Percentiles rank a stretch among this genome's conserved stretches.
Conservation (phyloP, 2,888 invertebrate genomes). For the Blastobasis lacticolella region DNA sequence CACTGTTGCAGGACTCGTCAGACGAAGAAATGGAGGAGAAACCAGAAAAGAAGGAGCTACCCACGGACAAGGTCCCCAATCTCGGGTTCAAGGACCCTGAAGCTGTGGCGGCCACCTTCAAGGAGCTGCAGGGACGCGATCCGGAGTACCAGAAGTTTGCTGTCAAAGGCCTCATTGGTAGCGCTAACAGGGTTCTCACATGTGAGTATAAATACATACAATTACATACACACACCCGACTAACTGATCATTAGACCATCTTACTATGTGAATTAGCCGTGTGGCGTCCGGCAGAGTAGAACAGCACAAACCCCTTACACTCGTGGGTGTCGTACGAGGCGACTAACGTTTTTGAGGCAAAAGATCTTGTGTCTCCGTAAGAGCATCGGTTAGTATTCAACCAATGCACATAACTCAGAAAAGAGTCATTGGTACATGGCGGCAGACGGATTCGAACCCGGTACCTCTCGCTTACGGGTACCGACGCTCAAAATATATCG, state of each 20-base stretch:
- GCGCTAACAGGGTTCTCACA: constrained; percentile 81
- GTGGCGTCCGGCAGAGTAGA: no score
- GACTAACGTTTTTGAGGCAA: no score
- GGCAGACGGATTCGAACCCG: no score
- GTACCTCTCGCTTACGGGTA: no score
- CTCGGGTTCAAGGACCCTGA: constrained; percentile 85
- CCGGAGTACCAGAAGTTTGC: constrained; percentile 85
- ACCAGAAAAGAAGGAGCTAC: constrained; percentile 37
- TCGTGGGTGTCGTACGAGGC: no score
- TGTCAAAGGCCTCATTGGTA: constrained; percentile 79
- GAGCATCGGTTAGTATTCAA: no score
- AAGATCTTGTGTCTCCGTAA: no score
- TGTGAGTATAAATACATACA: constrained; percentile 43
- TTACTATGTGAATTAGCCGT: no score
- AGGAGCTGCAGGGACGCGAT: constrained; percentile 79
- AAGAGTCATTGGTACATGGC: no score
- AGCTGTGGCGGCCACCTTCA: constrained; percentile 79
- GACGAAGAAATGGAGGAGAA: constrained; percentile 62
- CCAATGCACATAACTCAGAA: no score
- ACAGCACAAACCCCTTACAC: no score
- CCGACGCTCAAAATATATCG: no score
- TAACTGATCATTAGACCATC: neutral
- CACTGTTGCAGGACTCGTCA: constrained; percentile 45
- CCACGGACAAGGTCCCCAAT: constrained; percentile 79
- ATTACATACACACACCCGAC: neutral